Evolutionary conservation across 2,113 vertebrate genomes (phyloP), one percentile per base, ranked within the genome.

Genomic region (Chlamydotis undulata): DNA sequence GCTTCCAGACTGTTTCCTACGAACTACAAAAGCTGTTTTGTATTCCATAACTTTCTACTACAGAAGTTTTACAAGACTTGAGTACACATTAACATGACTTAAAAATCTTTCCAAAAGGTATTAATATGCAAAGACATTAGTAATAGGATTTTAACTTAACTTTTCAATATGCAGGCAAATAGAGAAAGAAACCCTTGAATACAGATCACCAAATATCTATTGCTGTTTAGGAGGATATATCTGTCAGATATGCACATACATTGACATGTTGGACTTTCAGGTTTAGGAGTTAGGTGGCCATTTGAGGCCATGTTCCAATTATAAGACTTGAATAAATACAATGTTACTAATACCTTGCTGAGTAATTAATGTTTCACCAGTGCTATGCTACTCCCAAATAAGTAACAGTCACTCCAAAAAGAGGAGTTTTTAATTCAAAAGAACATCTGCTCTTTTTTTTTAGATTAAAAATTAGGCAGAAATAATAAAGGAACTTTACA

Each of bases 1-100:
- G 60, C 73, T 95, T 94, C 64, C 45, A 95, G 65, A 86, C 78
- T 96, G 61, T 75, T 97, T 97, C 57, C 68, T 93, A 92, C 59
- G 53, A 80, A 89, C 22, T 85, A 86, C 56, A 95, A 96, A 97
- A 95, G 50, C 22, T 47, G 85, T 8, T 94, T 94, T 97, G 86
- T 96, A 68, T 37, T 68, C 80, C 37, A 63, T 69, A 52, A 53
- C 29, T 94, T 96, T 93, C 61, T 87, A 29, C 59, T 94, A 57
- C 37, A 84, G 12, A 31, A 29, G 31, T 87, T 93, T 95, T 91
- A 31, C 35, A 89, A 61, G 31, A 86, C 8, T 19, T 53, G 15
- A 93, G 15, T 57, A 50, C 37, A 68, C 3, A 92, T 53, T 68
- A 85, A 56, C 14, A 35, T 56, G 63, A 63, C 18, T 92, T 94